Conservation (phyloP, 2,797 vertebrate genomes). For the Cryptoprocta ferox region DNA sequence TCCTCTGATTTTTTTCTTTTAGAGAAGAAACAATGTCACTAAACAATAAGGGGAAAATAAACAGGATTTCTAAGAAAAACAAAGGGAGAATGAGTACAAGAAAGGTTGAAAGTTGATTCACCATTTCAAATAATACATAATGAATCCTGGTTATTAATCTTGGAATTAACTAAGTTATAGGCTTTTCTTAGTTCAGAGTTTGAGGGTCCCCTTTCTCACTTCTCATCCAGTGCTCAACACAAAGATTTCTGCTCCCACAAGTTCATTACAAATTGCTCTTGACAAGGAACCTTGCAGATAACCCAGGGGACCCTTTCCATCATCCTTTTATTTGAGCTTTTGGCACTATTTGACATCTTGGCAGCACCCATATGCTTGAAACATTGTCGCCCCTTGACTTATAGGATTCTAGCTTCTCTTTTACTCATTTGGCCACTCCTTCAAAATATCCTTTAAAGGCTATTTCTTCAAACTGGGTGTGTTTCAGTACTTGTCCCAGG, state of each 20-base stretch:
- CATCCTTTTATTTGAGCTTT: neutral
- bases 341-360: neutral
- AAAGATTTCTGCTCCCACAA: neutral
- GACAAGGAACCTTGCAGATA: neutral
- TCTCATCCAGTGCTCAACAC: neutral
- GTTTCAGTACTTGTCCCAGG: neutral
- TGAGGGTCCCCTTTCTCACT: neutral
- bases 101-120: neutral
- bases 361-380: neutral
- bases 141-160: neutral
- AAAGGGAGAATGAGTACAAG: neutral
- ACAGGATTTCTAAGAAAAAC: neutral
- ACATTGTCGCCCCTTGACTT: neutral
- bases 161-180: neutral
- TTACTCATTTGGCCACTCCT: neutral
- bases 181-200: conserved; percentile 7
- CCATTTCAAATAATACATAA: neutral
- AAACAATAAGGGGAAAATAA: neutral
- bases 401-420: conserved; percentile 3
- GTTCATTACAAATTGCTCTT: neutral
- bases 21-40: neutral
- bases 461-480: neutral
- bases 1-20: conserved; percentile 1
- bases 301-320: neutral
- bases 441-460: neutral